Evolutionary conservation across 2,888 invertebrate genomes (phyloP), one percentile per base, ranked within the genome.

Genomic region (Exephanes ischioxanthus): DNA sequence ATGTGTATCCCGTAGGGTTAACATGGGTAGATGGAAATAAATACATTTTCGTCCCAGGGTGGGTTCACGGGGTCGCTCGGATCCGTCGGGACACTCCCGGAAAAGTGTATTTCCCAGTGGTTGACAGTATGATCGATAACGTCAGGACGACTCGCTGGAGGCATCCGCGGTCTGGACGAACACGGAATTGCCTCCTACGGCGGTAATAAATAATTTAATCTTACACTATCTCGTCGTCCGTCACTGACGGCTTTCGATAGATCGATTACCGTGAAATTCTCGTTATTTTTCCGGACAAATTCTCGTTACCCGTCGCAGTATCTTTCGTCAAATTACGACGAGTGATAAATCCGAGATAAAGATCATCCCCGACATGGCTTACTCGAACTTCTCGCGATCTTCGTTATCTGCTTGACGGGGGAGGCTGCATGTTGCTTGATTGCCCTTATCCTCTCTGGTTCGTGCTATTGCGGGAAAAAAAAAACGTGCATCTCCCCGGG

Each of bases 61-160:
- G 19, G 37, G 19, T 4, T 4, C 58, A 30, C 11, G 53, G 26
- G 22, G 16, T 37, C 37, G 11, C 55, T n/a, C 45, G 51, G 53
- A 16, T 7, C 11, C 33, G 51, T 51, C 33, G 72, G 45, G n/a
- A 67, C 61, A 53, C 48, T 33, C 41, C 16, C 53, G 63, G 67
- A 61, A 67, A 53, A 67, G 72, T 73, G 51, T 58, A 78, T 77
- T 26, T 33, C 4, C 58, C 66, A 77, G 33, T n/a, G 30, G 19
- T 72, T 61, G 80, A 72, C 72, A 72, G 80, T 68, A 80, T 80
- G 84, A 84, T 80, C 80, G 84, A 84, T 84, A 80, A 71, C 53
- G 58, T 30, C 71, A 16, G 4, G 48, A 53, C 53, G 71, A 71
- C 58, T 58, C 22, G 26, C 22, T 26, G 11, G 58, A 58, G 14